Percentiles rank a stretch among this genome's conserved stretches.
Evolutionary conservation across 2,888 invertebrate genomes (phyloP).

Genomic region (Pammene aurita): DNA sequence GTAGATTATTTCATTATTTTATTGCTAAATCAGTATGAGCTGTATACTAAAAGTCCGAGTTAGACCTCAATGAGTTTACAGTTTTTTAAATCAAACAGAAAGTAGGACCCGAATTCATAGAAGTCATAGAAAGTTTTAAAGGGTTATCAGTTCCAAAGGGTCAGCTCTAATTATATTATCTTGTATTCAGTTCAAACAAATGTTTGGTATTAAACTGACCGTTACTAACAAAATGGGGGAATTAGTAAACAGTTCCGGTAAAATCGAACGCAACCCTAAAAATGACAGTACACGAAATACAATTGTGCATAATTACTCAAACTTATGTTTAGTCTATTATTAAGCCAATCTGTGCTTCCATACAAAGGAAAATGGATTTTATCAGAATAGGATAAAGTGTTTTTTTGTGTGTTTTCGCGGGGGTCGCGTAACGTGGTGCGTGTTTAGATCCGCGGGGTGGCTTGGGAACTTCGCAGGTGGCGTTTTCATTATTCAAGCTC

Average conservation of each 20-base stretch:
- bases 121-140: background rate
- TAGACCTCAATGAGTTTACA: background rate
- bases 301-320: constrained; percentile 75
- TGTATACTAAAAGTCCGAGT: background rate
- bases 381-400: constrained; percentile 52
- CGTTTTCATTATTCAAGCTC: constrained; percentile 82
- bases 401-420: constrained; percentile 53
- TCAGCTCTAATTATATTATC: constrained; percentile 21
- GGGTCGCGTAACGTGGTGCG: constrained; percentile 66
- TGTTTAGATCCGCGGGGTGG: constrained; percentile 71
- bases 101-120: background rate
- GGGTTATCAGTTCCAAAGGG: background rate
- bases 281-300: constrained; percentile 65
- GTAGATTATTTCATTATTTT: background rate
- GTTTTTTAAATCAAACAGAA: background rate
- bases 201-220: constrained; percentile 29
- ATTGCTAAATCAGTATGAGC: background rate
- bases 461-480: constrained; percentile 79
- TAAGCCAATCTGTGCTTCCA: constrained; percentile 43
- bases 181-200: constrained; percentile 15
- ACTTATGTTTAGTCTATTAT: constrained; percentile 65
- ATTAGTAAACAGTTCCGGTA: constrained; percentile 47
- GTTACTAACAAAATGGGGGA: constrained; percentile 35
- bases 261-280: constrained; percentile 56
- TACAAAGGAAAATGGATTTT: constrained; percentile 55